Conservation (phyloP, 2,113 vertebrate genomes). For the Mustelus asterias region DNA sequence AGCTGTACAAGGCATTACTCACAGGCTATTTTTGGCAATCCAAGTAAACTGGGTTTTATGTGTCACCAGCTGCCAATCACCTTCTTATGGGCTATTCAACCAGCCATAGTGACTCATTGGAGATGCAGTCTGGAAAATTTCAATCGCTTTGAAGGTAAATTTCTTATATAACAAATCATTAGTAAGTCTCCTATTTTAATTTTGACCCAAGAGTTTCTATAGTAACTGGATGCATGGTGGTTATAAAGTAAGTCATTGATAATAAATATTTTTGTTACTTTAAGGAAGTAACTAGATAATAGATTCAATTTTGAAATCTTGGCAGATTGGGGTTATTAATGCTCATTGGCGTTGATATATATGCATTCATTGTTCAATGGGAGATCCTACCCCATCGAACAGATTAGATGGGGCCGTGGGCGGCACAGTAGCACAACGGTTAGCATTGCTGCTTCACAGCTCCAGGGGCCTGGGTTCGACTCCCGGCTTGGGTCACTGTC, state of each 20-base stretch:
- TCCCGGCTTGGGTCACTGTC: too few relatives aligned
- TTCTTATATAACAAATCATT: background rate
- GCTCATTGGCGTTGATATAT: background rate
- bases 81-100: background rate
- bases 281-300: background rate
- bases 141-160: constrained; percentile 11
- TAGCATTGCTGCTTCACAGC: too few relatives aligned
- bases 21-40: constrained; percentile 25
- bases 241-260: background rate
- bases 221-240: background rate
- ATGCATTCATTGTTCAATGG: background rate
- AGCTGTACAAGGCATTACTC: background rate
- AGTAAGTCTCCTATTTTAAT: background rate
- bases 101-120: background rate
- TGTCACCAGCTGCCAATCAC: constrained; percentile 19
- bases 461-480: too few relatives aligned
- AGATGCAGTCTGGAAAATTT: background rate
- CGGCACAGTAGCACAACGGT: too few relatives aligned
- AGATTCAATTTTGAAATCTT: background rate
- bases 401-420: too few relatives aligned
- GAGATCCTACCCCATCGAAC: too few relatives aligned
- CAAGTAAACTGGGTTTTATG: background rate
- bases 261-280: background rate
- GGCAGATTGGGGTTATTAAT: background rate
- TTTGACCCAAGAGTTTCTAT: background rate